phyloP scores from a whole-genome alignment of 2,113 vertebrate species.

The Picathartes gymnocephalus region DNA sequence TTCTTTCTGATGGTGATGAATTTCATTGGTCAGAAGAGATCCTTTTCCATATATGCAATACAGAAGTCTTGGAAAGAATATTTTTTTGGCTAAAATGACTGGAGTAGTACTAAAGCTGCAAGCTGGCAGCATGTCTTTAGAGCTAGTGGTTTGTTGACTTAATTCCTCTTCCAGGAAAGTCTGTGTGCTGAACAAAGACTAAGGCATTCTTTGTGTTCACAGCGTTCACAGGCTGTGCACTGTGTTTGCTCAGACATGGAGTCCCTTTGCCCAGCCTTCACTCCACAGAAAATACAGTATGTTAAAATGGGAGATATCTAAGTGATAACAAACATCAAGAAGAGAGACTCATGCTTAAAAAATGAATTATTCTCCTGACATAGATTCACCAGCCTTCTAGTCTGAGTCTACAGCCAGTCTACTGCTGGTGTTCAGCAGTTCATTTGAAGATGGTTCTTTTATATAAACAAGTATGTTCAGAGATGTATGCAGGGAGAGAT shows the following conservation, averaged over 20 bases:
- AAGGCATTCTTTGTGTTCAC: neutral
- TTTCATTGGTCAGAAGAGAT: neutral
- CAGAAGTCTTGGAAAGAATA: neutral
- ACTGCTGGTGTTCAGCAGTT: neutral
- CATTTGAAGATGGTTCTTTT: neutral
- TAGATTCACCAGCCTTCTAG: neutral
- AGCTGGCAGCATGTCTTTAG: neutral
- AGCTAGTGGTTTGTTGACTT: neutral
- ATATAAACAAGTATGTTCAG: neutral
- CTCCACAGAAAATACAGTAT: neutral
- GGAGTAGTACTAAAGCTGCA: neutral
- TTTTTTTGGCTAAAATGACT: neutral
- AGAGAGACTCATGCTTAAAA: neutral
- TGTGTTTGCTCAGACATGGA: neutral
- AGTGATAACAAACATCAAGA: neutral
- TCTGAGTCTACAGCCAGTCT: neutral
- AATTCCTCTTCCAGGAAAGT: neutral
- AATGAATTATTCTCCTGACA: neutral
- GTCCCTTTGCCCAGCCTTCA: neutral
- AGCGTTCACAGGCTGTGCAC: neutral
- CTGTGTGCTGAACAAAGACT: neutral
- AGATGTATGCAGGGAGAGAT: neutral
- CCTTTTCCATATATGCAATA: neutral
- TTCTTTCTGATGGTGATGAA: neutral
- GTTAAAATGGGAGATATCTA: neutral